Percentiles rank a stretch among this genome's conserved stretches.
These are phyloP conservation scores for Peromyscus eremicus DNA, from an alignment of 2,797 vertebrate genomes.

Conservation along the genomic window DNA sequence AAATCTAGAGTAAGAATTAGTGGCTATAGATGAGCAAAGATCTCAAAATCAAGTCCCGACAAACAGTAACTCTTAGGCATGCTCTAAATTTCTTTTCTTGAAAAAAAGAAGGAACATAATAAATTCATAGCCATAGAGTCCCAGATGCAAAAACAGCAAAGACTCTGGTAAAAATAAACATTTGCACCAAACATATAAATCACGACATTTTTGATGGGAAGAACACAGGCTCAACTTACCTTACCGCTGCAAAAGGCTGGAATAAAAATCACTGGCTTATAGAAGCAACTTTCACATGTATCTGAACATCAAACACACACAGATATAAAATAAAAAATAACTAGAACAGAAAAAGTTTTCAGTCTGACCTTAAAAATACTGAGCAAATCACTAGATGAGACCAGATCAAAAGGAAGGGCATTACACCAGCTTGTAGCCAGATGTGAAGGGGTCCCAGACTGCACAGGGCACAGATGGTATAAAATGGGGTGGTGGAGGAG, in stretches of 20 bases:
- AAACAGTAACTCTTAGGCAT: neutral
- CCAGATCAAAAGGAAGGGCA: conserved; percentile 82
- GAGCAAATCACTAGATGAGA: conserved; percentile 80
- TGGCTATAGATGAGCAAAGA: neutral
- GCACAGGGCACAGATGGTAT: conserved; percentile 80
- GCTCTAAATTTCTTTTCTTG: neutral
- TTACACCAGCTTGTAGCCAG: conserved; percentile 80
- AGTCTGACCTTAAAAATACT: conserved; percentile 81
- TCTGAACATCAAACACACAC: conserved; percentile 79
- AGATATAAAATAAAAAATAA: conserved; percentile 81
- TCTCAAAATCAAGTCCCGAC: conserved; percentile 12
- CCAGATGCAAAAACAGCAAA: conserved; percentile 24
- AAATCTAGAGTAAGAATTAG: neutral
- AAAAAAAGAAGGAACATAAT: neutral
- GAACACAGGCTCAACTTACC: conserved; percentile 76
- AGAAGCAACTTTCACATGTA: conserved; percentile 70
- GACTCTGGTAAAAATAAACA: neutral
- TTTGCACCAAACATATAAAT: conserved; percentile 58
- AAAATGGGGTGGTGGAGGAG: conserved; percentile 49
- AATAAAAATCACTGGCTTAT: conserved; percentile 78
- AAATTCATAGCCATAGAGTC: neutral
- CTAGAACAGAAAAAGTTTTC: conserved; percentile 77
- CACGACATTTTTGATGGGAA: conserved; percentile 61
- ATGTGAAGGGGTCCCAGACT: conserved; percentile 75
- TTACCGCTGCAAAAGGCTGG: conserved; percentile 76